Percentiles rank a stretch among this genome's conserved stretches.
Evolutionary conservation across 2,888 invertebrate genomes (phyloP).

Genomic region (Archaeoteleia sp.): DNA sequence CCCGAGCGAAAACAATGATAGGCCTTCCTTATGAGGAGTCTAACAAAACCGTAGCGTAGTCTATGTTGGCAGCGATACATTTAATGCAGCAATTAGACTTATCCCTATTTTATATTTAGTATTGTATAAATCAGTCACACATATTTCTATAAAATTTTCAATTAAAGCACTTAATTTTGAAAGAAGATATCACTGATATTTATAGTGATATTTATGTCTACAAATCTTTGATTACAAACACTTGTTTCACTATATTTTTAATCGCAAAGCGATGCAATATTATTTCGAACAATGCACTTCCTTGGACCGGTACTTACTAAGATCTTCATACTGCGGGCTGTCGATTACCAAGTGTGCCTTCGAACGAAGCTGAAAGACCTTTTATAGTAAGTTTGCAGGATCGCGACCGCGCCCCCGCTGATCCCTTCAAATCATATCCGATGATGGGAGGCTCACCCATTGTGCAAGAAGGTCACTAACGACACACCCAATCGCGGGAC

Average conservation of each 20-base stretch:
- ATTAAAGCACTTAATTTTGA: not conserved
- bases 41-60: too few relatives aligned
- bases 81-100: too few relatives aligned
- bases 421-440: constrained; percentile 73
- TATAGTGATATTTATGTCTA: too few relatives aligned
- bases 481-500: constrained; percentile 67
- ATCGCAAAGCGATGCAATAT: not conserved
- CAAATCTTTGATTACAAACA: constrained; percentile 4
- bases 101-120: too few relatives aligned
- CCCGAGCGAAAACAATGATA: too few relatives aligned
- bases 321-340: constrained; percentile 71
- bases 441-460: constrained; percentile 68
- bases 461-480: constrained; percentile 72
- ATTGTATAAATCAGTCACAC: not conserved
- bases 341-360: constrained; percentile 69
- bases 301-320: constrained; percentile 68
- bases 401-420: constrained; percentile 70
- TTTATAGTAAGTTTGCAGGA: constrained; percentile 67
- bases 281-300: constrained; percentile 39
- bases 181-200: not conserved
- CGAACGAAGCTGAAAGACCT: constrained; percentile 60
- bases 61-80: too few relatives aligned
- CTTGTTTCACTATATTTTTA: constrained; percentile 2
- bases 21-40: too few relatives aligned
- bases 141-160: not conserved